Base-by-base conservation (phyloP, 2,888 invertebrate species). In the Lobophora halterata region DNA sequence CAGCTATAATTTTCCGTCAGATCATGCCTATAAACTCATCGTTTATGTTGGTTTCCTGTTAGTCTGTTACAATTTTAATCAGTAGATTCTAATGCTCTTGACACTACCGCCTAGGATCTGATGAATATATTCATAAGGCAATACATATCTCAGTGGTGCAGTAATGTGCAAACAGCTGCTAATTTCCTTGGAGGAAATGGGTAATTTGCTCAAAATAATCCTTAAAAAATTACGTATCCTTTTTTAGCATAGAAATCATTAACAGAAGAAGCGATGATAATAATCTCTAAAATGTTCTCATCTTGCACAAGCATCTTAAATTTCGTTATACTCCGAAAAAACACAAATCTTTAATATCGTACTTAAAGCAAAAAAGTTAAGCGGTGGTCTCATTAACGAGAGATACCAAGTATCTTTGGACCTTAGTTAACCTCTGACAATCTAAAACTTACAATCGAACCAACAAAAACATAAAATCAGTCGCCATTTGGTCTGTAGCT, bases 301-400 rank as follows among this genome's bases (percentile, higher is more conserved):
- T n/a, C n/a, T n/a, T n/a, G n/a, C n/a, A n/a, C n/a, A n/a, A n/a
- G n/a, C n/a, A n/a, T n/a, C n/a, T n/a, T n/a, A n/a, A n/a, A n/a
- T n/a, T n/a, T n/a, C n/a, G n/a, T n/a, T n/a, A n/a, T n/a, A n/a
- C n/a, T n/a, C n/a, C n/a, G n/a, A n/a, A n/a, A n/a, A n/a, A n/a
- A n/a, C n/a, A n/a, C n/a, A n/a, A n/a, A n/a, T n/a, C n/a, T n/a
- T n/a, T n/a, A n/a, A n/a, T n/a, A n/a, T n/a, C n/a, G n/a, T n/a
- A n/a, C n/a, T n/a, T n/a, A n/a, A n/a, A n/a, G n/a, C n/a, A n/a
- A 35, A 31, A 27, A 23, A 21, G 24, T 25, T n/a, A 29, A n/a
- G 19, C 21, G 46, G 47, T 47, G 47, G 43, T 47, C 47, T 37
- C 39, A 37, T 34, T 41, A 39, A 18, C 21, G 16, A 12, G 14